Percentiles rank a stretch among this genome's conserved stretches.
Conservation (phyloP, 2,797 vertebrate species). For the Mus caroli region DNA sequence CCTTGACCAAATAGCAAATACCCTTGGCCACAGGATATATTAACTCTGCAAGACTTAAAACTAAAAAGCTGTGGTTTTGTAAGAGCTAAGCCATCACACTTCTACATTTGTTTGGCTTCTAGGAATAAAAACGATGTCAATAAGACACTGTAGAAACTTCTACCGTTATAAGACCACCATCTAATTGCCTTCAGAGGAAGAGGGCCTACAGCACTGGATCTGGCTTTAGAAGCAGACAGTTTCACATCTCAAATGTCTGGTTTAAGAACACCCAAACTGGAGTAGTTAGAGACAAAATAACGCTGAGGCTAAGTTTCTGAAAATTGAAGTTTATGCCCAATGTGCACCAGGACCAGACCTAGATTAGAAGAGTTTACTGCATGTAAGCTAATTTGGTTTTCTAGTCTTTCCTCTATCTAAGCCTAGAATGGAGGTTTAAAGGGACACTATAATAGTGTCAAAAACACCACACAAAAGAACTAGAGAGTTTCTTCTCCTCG, state of each 20-base stretch:
- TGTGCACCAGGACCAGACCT: background rate
- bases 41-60: background rate
- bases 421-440: background rate
- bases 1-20: background rate
- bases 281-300: background rate
- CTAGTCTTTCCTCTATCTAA: background rate
- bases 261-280: background rate
- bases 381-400: background rate
- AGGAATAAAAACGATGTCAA: background rate
- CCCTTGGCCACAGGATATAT: background rate
- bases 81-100: background rate
- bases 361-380: background rate
- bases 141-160: background rate
- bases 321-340: background rate
- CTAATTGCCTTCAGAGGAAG: background rate
- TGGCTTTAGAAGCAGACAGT: background rate
- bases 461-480: background rate
- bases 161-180: background rate
- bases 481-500: background rate
- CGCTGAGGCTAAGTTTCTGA: background rate
- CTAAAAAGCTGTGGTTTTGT: background rate
- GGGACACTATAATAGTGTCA: background rate
- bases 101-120: background rate
- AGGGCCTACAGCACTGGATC: background rate
- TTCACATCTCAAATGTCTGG: conserved; percentile 6